These are phyloP conservation scores for Phymatocera aterrima DNA, from an alignment of 2,888 invertebrate genomes.

Conservation along the genomic window DNA sequence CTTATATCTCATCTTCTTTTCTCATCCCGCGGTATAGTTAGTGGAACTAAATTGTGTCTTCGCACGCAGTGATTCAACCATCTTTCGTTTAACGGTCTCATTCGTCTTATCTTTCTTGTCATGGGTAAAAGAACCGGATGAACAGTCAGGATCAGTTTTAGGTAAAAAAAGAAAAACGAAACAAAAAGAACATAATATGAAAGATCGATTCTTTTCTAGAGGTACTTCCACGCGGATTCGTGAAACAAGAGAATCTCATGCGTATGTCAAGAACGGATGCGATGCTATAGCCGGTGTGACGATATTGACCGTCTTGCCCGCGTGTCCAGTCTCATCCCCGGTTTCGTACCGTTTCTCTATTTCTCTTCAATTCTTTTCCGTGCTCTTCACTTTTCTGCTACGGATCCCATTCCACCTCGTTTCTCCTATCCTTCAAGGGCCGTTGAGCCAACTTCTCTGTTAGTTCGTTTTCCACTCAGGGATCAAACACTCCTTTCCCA, in stretches of 20 bases:
- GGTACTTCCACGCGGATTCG: not conserved
- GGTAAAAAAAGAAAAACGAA: not conserved
- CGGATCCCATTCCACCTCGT: conserved; percentile 28
- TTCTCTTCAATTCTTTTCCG: conserved; percentile 15
- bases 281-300: conserved; percentile 8
- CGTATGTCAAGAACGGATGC: conserved; percentile 18
- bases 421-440: conserved; percentile 46
- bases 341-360: conserved; percentile 30
- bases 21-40: not conserved
- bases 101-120: conserved; percentile 46
- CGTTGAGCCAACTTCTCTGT: conserved; percentile 42
- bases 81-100: not conserved
- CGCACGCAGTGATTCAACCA: not conserved
- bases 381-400: conserved; percentile 30
- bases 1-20: not conserved
- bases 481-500: not conserved
- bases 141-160: not conserved
- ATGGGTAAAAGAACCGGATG: conserved; percentile 52
- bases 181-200: conserved; percentile 23
- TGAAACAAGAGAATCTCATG: not conserved
- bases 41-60: not conserved
- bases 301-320: conserved; percentile 30
- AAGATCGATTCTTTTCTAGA: not conserved
- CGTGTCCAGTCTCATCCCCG: conserved; percentile 39
- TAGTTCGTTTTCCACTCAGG: conserved; percentile 29